phyloP scores from a whole-genome alignment of 2,113 vertebrate genomes.

The Chascanopsetta lugubris region DNA sequence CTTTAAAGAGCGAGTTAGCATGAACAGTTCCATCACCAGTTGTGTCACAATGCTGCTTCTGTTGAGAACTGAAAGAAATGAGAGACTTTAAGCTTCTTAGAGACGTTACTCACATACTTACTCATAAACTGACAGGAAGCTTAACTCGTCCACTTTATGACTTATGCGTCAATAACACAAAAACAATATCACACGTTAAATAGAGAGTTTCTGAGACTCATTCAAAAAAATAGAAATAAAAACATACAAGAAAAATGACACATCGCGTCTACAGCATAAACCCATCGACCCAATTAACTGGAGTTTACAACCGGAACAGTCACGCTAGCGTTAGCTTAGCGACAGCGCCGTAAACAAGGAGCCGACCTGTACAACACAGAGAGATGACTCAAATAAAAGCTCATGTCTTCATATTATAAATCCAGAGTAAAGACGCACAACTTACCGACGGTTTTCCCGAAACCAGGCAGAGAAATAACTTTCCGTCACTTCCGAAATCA shows the following conservation, averaged over 20 bases:
- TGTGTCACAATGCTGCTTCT: slow-evolving; percentile 1
- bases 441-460: slow-evolving; percentile 11
- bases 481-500: neutral
- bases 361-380: neutral
- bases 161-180: too few relatives aligned
- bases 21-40: neutral
- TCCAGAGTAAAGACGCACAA: neutral
- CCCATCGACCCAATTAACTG: too few relatives aligned
- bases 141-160: neutral
- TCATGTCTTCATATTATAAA: neutral
- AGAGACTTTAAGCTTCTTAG: slow-evolving; percentile 8
- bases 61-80: neutral
- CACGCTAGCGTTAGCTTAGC: slow-evolving; percentile 1
- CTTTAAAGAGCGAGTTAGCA: neutral
- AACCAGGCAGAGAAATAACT: neutral
- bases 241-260: too few relatives aligned
- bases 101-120: slow-evolving; percentile 11
- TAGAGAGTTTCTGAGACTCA: too few relatives aligned
- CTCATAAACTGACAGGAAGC: neutral
- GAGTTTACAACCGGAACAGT: neutral
- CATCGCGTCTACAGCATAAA: too few relatives aligned
- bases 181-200: too few relatives aligned
- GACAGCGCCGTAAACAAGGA: too few relatives aligned
- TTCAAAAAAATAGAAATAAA: neutral
- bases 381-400: fast-evolving